Percentiles rank a stretch among this genome's conserved stretches.
Conservation (phyloP, 2,888 invertebrate genomes). For the Zaprionus obscuricornis region DNA sequence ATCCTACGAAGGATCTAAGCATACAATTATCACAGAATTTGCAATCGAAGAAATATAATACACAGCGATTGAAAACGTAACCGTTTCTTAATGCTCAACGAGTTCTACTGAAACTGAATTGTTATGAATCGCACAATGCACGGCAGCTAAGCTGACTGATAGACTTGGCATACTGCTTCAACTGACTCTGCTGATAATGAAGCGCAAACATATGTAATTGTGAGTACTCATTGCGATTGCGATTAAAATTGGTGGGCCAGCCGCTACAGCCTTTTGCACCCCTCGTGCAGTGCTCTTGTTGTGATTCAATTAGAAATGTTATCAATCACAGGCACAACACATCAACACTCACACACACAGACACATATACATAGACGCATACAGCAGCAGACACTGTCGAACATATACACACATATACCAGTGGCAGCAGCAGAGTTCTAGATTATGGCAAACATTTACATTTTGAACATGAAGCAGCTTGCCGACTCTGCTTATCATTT, state of each 20-base stretch:
- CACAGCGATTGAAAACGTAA: slow-evolving; percentile 23
- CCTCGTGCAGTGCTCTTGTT: slow-evolving; percentile 46
- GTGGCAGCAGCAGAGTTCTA: slow-evolving; percentile 19
- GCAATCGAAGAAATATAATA: neutral
- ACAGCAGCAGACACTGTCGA: no score
- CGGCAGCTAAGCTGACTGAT: slow-evolving; percentile 41
- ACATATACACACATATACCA: slow-evolving; percentile 5
- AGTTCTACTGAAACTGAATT: slow-evolving; percentile 54
- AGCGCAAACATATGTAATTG: slow-evolving; percentile 69
- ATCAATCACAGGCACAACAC: slow-evolving; percentile 51
- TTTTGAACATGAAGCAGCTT: slow-evolving; percentile 27
- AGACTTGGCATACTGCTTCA: slow-evolving; percentile 16
- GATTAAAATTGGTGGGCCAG: slow-evolving; percentile 60
- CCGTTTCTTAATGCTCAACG: slow-evolving; percentile 51
- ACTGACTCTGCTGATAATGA: slow-evolving; percentile 53
- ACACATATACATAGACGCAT: slow-evolving; percentile 10
- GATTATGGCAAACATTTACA: slow-evolving; percentile 62
- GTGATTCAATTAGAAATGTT: slow-evolving; percentile 67
- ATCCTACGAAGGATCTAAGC: slow-evolving; percentile 27
- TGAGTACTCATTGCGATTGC: slow-evolving; percentile 66
- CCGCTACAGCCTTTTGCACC: no score
- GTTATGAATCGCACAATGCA: slow-evolving; percentile 17
- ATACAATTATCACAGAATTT: slow-evolving; percentile 44
- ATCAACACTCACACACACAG: slow-evolving; percentile 15
- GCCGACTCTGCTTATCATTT: slow-evolving; percentile 50